Evolutionary conservation across 2,113 vertebrate species (phyloP).

Genomic region (Pelecanoides urinatrix): DNA sequence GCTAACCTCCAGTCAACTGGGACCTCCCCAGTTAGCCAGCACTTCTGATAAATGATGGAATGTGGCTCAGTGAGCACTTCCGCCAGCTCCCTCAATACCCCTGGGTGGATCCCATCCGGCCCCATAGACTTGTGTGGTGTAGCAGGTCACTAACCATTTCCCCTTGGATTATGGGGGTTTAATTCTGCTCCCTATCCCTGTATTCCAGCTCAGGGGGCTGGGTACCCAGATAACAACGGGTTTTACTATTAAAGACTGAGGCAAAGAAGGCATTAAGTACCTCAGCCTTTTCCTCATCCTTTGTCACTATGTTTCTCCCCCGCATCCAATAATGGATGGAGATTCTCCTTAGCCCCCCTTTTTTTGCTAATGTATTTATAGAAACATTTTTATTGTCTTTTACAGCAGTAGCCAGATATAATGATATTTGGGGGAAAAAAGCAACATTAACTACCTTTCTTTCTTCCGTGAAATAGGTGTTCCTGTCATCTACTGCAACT

Average conservation of each 20-base stretch:
- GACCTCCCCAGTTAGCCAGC: background rate
- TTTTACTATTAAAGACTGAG: background rate
- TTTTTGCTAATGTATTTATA: background rate
- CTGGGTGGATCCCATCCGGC: background rate
- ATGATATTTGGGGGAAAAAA: background rate
- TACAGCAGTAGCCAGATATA: background rate
- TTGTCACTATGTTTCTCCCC: background rate
- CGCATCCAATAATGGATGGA: background rate
- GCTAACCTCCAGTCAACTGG: background rate
- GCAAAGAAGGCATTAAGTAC: background rate
- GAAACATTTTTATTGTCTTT: background rate
- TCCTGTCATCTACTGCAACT: slow-evolving; percentile 66
- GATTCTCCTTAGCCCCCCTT: background rate
- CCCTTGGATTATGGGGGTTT: background rate
- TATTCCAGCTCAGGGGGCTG: background rate
- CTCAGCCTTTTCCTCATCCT: background rate
- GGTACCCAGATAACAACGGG: background rate
- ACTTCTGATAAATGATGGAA: background rate
- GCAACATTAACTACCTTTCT: background rate
- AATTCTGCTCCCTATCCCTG: background rate
- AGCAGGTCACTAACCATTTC: background rate
- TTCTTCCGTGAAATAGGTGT: slow-evolving; percentile 75
- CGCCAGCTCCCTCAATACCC: background rate
- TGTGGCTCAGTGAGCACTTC: background rate
- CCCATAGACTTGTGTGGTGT: background rate